phyloP scores from a whole-genome alignment of 2,113 vertebrate genomes.

The Myotis davidii region DNA sequence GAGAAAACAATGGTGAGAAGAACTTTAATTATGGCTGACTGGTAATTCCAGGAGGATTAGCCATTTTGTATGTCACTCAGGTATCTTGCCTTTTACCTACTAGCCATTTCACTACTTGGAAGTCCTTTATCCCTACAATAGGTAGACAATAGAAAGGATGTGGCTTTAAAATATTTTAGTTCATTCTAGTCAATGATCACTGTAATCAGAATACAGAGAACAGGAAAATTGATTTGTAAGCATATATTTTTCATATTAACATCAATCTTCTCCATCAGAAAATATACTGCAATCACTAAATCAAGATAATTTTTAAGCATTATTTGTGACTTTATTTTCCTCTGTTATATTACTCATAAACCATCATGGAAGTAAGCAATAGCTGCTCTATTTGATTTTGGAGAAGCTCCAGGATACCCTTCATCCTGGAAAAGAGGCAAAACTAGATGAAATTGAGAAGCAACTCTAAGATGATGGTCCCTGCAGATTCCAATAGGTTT shows the following conservation, averaged over 20 bases:
- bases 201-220: neutral
- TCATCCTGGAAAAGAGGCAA: neutral
- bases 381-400: neutral
- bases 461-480: neutral
- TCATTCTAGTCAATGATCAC: neutral
- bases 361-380: neutral
- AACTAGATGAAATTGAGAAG: neutral
- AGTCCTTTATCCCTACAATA: neutral
- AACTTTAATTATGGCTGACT: constrained; percentile 33
- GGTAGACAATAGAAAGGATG: neutral
- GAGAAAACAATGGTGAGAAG: constrained; percentile 21
- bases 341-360: neutral
- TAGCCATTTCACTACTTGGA: neutral
- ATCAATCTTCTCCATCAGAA: neutral
- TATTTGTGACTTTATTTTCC: neutral
- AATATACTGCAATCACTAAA: neutral
- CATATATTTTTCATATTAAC: neutral
- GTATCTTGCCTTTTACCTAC: neutral
- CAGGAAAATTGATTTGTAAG: neutral
- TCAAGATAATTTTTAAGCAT: neutral
- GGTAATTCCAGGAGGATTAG: constrained; percentile 18
- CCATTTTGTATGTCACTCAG: neutral
- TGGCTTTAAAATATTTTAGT: neutral
- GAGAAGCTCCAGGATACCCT: neutral
- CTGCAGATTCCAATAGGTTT: neutral